Evolutionary conservation across 2,797 vertebrate species (phyloP).

Genomic region (Sebastes jordani): DNA sequence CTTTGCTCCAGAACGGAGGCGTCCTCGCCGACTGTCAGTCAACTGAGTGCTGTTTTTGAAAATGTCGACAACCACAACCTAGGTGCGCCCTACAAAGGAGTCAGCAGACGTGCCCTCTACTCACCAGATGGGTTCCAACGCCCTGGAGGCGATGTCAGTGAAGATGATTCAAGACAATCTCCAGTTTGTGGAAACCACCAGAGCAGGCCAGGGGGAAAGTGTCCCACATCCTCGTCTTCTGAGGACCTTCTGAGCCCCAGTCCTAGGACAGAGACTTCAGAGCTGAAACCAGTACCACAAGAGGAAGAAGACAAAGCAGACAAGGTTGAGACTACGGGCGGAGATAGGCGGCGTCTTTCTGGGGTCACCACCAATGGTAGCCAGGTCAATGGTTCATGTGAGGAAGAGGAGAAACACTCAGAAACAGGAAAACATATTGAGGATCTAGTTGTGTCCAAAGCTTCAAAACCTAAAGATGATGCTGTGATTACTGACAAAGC

Average conservation of each 20-base stretch:
- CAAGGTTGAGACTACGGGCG: not conserved
- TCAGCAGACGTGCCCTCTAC: conserved; percentile 81
- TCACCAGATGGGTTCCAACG: conserved; percentile 83
- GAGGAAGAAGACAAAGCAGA: conserved; percentile 65
- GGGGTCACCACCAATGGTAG: conserved; percentile 49
- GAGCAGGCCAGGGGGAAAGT: conserved; percentile 69
- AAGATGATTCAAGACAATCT: conserved; percentile 84
- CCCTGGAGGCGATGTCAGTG: conserved; percentile 80
- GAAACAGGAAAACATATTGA: conserved; percentile 49
- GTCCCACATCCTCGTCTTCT: conserved; percentile 78
- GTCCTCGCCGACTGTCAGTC: conserved; percentile 95
- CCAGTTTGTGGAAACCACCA: conserved; percentile 69
- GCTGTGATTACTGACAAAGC: conserved; percentile 42
- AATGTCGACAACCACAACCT: conserved; percentile 84
- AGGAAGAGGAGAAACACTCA: conserved; percentile 68
- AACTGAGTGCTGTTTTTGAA: conserved; percentile 97
- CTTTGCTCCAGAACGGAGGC: conserved; percentile 95
- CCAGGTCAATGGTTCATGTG: conserved; percentile 72
- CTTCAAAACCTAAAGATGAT: conserved; percentile 53
- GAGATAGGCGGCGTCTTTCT: conserved; percentile 18
- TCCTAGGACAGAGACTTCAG: conserved; percentile 63
- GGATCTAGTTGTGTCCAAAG: conserved; percentile 48
- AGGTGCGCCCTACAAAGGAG: conserved; percentile 73
- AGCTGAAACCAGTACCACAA: conserved; percentile 32
- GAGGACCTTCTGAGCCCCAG: conserved; percentile 82